Conservation (phyloP, 2,888 invertebrate genomes). For the Gastracanthus pulcherrimus region DNA sequence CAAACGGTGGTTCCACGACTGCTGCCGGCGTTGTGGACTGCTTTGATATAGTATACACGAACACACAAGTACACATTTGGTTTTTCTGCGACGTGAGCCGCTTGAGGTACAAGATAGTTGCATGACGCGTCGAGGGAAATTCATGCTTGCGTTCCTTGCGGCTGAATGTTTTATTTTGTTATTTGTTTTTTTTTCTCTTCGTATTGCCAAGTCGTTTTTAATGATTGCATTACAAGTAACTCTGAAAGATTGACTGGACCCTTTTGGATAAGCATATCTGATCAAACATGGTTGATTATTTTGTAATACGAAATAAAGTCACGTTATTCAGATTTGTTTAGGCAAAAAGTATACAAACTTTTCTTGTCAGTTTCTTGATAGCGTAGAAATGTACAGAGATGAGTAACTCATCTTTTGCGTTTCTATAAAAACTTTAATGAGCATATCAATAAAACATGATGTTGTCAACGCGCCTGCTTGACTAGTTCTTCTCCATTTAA, state of each 20-base stretch:
- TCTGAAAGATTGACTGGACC: background rate
- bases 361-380: background rate
- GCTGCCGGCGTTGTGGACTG: constrained; percentile 69
- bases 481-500: background rate
- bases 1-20: constrained; percentile 76
- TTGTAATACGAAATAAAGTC: background rate
- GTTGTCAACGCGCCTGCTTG: background rate
- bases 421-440: background rate
- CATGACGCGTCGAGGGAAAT: constrained; percentile 68
- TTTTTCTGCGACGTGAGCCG: background rate
- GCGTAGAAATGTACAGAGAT: background rate
- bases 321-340: background rate
- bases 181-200: background rate
- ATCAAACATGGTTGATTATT: too few species aligned
- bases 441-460: too few species aligned
- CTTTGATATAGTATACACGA: background rate
- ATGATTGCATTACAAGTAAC: background rate
- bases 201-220: background rate
- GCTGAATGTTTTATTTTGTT: constrained; percentile 5
- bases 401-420: background rate
- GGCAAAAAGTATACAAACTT: background rate
- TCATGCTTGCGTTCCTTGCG: constrained; percentile 33
- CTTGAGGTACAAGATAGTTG: constrained; percentile 3
- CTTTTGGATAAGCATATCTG: background rate
- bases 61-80: background rate